phyloP scores from a whole-genome alignment of 30 jellyfish, hydroid and myxozoan species.

The Nemopilema nomurai region DNA sequence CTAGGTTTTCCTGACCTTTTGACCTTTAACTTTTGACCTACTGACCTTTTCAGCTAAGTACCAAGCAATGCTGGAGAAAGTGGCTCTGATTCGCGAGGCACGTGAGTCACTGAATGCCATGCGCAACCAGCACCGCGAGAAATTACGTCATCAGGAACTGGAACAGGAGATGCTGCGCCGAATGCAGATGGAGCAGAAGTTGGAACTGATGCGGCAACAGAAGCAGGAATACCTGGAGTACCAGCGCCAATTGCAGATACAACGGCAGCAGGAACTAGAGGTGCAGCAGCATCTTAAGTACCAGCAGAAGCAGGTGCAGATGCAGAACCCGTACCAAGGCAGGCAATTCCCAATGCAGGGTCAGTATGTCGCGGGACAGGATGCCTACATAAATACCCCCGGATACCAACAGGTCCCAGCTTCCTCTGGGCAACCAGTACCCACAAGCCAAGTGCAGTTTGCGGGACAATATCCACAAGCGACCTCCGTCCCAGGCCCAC shows the following conservation, averaged over 20 bases:
- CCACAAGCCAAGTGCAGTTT: slow-evolving; percentile 26
- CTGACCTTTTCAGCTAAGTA: slow-evolving; percentile 62
- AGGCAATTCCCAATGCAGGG: slow-evolving; percentile 23
- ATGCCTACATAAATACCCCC: not conserved
- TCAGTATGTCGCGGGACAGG: slow-evolving; percentile 40
- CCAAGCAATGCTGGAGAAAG: slow-evolving; percentile 95
- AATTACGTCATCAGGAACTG: slow-evolving; percentile 89
- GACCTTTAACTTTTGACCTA: too few relatives aligned
- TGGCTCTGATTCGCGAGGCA: slow-evolving; percentile 95
- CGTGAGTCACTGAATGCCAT: slow-evolving; percentile 89
- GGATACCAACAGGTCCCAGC: slow-evolving; percentile 13
- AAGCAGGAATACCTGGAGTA: slow-evolving; percentile 96
- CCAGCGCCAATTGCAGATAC: slow-evolving; percentile 93
- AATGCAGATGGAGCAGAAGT: slow-evolving; percentile 99
- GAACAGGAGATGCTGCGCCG: slow-evolving; percentile 99
- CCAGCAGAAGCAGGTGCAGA: slow-evolving; percentile 75
- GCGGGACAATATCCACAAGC: slow-evolving; percentile 46
- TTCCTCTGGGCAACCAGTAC: slow-evolving; percentile 24
- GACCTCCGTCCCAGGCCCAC: slow-evolving; percentile 14
- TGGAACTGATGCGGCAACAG: slow-evolving; percentile 97
- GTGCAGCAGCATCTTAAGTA: slow-evolving; percentile 81
- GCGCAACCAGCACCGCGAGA: slow-evolving; percentile 96
- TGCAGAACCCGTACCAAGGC: slow-evolving; percentile 16
- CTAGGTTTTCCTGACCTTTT: too few relatives aligned
- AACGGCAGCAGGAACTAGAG: slow-evolving; percentile 92